Base-by-base conservation (phyloP, 2,888 invertebrate genomes). In the Lasioglossum calceatum region DNA sequence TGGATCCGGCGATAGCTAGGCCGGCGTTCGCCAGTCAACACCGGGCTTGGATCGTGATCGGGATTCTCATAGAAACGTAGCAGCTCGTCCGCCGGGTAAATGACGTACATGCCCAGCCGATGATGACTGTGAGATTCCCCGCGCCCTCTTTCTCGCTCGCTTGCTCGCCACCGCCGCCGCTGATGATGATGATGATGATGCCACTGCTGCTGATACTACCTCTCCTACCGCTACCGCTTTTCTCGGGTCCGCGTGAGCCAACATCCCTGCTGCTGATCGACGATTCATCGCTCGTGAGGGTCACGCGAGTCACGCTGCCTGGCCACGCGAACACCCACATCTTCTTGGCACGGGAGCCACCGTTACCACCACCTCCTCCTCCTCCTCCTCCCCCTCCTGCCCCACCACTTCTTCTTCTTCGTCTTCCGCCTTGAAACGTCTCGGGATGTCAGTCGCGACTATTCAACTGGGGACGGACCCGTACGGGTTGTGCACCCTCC, bases 1-100 rank as follows among this genome's bases (percentile, higher is more conserved):
- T 58, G 64, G 79, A 64, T 85, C 81, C 71, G 84, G 67, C 80
- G 80, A 54, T 8, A 23, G 79, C 80, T 81, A 64, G 74, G 61
- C 39, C 85, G 77, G 36, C 74, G 86, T 70, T 82, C 85, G 75
- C 72, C 83, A 39, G 84, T 91, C 85, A 90, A 82, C 88, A 88
- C 74, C 77, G 80, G 79, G 71, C 84, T 82, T 54, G 76, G 76
- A 64, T 85, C 88, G 78, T 92, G 89, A 82, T 87, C 88, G n/a
- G 92, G 93, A 88, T 89, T 92, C 85, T 95, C 95, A 92, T 94
- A 94, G 91, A 95, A 93, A 90, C 94, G 92, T 88, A 95, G 91
- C 85, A 95, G 92, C 90, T 94, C 94, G 91, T 95, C 94, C 90
- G 92, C 93, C 87, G 95, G 94, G 91, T 94, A 94, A 91, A 95